Percentiles rank a stretch among this genome's conserved stretches.
These are phyloP conservation scores for Drosophila yakuba DNA, from an alignment of 1,140 invertebrate species.

Conservation along the genomic window DNA sequence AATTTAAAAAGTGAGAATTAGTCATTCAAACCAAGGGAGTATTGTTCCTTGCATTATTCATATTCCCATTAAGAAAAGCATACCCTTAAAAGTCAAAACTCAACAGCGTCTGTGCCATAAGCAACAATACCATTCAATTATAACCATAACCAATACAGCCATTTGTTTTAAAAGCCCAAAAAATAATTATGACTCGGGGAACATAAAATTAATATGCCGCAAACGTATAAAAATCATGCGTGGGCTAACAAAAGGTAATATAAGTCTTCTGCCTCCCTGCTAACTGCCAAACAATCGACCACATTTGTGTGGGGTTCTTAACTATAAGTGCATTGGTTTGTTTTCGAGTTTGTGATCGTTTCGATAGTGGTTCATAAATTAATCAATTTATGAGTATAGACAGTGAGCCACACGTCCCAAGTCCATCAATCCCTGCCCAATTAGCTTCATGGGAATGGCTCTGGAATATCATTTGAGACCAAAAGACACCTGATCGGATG, in stretches of 20 bases:
- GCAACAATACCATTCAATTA: constrained; percentile 25
- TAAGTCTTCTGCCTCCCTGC: constrained; percentile 16
- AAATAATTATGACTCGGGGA: constrained; percentile 54
- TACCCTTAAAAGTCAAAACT: constrained; percentile 54
- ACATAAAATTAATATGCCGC: constrained; percentile 66
- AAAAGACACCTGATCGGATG: constrained; percentile 27
- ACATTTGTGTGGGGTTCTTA: constrained; percentile 6
- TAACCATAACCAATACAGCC: constrained; percentile 13
- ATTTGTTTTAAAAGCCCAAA: constrained; percentile 58
- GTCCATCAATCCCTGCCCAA: constrained; percentile 39
- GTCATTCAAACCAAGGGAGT: constrained; percentile 6
- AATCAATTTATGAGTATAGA: constrained; percentile 22
- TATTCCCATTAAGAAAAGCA: constrained; percentile 18
- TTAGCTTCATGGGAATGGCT: constrained; percentile 13
- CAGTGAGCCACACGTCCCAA: constrained; percentile 16
- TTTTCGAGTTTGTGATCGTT: constrained; percentile 1
- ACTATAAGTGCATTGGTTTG: constrained; percentile 32
- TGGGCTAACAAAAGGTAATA: constrained; percentile 48
- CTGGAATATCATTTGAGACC: constrained; percentile 11
- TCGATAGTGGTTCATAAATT: constrained; percentile 30
- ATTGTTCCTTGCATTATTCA: constrained; percentile 65
- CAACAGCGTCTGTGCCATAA: constrained; percentile 25
- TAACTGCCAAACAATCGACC: constrained; percentile 11
- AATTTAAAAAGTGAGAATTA: constrained; percentile 67
- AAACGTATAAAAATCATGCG: constrained; percentile 48